Evolutionary conservation across 2,888 invertebrate genomes (phyloP).

Genomic region (Nemurella pictetii): DNA sequence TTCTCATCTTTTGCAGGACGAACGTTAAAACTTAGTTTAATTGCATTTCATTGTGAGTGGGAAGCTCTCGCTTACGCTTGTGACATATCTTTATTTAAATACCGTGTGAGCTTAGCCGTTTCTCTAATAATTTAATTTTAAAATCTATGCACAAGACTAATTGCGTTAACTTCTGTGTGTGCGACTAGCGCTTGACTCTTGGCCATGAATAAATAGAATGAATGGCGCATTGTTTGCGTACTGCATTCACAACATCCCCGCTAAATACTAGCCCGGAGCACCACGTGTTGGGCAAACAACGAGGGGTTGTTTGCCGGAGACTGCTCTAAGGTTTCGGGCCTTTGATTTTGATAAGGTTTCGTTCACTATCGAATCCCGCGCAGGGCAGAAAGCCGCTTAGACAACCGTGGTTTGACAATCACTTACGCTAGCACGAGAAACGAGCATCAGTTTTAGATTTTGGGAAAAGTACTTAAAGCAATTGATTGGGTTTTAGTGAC

Average conservation of each 20-base stretch:
- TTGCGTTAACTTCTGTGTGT: neutral
- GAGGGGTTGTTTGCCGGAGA: neutral
- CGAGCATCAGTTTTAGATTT: too few relatives aligned
- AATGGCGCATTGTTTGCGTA: neutral
- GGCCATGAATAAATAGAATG: neutral
- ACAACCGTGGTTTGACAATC: neutral
- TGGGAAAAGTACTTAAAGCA: too few relatives aligned
- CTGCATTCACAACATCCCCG: neutral
- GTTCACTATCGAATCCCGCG: neutral
- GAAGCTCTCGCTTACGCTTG: neutral
- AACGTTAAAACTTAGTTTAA: neutral
- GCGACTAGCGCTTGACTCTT: neutral
- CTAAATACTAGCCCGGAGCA: neutral
- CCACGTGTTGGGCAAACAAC: neutral
- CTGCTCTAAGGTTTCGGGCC: neutral
- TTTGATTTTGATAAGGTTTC: neutral
- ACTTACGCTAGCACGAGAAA: neutral
- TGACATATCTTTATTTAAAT: neutral
- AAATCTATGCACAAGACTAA: conserved; percentile 17
- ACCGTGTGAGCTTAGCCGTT: neutral
- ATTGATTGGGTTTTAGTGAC: too few relatives aligned
- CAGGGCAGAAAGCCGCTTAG: neutral
- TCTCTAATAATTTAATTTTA: neutral
- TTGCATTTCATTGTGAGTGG: neutral
- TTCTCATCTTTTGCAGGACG: too few relatives aligned